Conservation (phyloP, 2,113 vertebrate species). For the Caranx melampygus region DNA sequence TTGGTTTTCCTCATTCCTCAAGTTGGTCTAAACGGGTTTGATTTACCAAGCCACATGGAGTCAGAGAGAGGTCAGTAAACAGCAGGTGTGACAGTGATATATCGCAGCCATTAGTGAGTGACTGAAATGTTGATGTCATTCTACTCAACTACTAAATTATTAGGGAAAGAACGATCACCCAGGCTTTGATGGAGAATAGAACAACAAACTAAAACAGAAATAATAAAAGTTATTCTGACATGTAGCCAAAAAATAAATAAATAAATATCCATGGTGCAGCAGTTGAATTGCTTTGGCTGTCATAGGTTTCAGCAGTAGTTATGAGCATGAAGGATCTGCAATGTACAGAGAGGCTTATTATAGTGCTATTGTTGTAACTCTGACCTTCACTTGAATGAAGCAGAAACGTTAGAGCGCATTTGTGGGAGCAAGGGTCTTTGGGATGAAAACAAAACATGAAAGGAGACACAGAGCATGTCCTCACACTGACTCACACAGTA, state of each 20-base stretch:
- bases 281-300: constrained; percentile 12
- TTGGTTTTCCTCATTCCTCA: neutral
- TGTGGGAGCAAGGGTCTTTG: neutral
- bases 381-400: constrained; percentile 16
- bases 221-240: neutral
- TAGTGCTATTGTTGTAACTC: constrained; percentile 15
- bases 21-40: constrained; percentile 25
- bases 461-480: neutral
- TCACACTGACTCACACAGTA: neutral
- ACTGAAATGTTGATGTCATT: constrained; percentile 26
- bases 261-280: neutral
- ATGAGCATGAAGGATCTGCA: neutral
- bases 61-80: constrained; percentile 45
- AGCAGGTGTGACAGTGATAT: constrained; percentile 48
- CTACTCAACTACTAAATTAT: constrained; percentile 4
- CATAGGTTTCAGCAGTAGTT: constrained; percentile 4
- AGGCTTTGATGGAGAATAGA: neutral
- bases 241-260: neutral
- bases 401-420: neutral
- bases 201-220: neutral
- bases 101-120: constrained; percentile 33
- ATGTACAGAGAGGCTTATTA: neutral
- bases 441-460: constrained; percentile 16
- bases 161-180: neutral
- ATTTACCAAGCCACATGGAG: constrained; percentile 19